Evolutionary conservation across 2,113 vertebrate species (phyloP).

Genomic region (Lampris incognitus): DNA sequence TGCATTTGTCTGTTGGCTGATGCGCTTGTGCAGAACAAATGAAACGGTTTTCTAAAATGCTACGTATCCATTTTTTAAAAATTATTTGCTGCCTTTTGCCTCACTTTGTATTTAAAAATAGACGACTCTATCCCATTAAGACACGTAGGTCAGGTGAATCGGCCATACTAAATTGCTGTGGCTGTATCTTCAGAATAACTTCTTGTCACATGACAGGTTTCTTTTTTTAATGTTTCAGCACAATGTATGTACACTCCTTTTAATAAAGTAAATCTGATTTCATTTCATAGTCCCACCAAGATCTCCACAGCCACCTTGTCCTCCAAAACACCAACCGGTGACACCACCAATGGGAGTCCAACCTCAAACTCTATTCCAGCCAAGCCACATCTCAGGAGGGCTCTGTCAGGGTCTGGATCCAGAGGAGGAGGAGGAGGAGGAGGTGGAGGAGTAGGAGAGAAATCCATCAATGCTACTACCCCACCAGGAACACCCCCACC

Average conservation of each 20-base stretch:
- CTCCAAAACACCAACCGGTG: conserved; percentile 28
- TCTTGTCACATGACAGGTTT: too few species aligned
- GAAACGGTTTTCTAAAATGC: too few species aligned
- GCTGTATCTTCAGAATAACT: too few species aligned
- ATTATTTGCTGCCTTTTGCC: too few species aligned
- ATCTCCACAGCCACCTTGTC: conserved; percentile 34
- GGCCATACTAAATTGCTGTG: too few species aligned
- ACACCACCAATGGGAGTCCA: conserved; percentile 48
- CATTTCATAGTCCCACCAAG: conserved; percentile 54
- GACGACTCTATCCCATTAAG: too few species aligned
- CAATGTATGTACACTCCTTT: background rate
- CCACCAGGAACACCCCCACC: conserved; percentile 37
- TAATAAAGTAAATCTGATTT: background rate
- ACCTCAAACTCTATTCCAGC: conserved; percentile 32
- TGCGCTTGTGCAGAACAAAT: too few species aligned
- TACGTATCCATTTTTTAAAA: too few species aligned
- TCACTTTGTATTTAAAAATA: too few species aligned
- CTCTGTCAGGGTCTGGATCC: conserved; percentile 22
- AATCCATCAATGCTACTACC: background rate
- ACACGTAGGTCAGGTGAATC: too few species aligned
- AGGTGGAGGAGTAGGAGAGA: conserved; percentile 28
- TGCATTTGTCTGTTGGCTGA: too few species aligned
- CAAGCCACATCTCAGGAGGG: conserved; percentile 58
- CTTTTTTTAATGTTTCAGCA: too few species aligned
- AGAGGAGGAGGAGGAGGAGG: conserved; percentile 19